Evolutionary conservation across 2,888 invertebrate species (phyloP), one percentile per base, ranked within the genome.

Genomic region (Tuta absoluta): DNA sequence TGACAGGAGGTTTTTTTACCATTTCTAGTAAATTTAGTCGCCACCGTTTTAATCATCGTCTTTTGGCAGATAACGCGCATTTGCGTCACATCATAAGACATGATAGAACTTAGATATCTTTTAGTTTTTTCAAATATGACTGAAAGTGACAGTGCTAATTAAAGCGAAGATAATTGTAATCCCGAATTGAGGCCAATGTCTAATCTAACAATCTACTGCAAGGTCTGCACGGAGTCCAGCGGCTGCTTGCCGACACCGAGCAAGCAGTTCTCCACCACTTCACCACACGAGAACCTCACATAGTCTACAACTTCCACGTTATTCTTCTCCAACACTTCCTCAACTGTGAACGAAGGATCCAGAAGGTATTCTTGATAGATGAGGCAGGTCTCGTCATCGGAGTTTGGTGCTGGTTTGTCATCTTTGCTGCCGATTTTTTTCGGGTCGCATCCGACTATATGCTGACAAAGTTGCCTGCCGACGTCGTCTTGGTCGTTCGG

Each of bases 371-470:
- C 97, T 84, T 99, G 98, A 83, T 94, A 94, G 66, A 98, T 94
- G 68, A 98, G 92, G 74, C 94, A 94, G 0, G 93, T 93, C 89
- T 98, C 98, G 57, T 97, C 95, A 73, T 97, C 96, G 58, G 93
- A 81, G 72, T 95, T 93, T 69, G 92, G 87, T 0, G 90, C 82
- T 8, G 95, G 95, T 71, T 93, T 85, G 77, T 96, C 96, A 17
- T 89, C 89, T 68, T 92, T 91, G 70, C 93, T 84, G 0, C 97
- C 97, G 67, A 97, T 93, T 87, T 94, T 95, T 45, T 77, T 82
- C 0, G 98, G 98, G 74, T 95, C 95, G 93, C 97, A 95, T 37
- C 97, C 98, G 23, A 99, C 97, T 74, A 99, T 94, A 79, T 99
- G 99, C 81, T 98, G 98, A 80, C 98, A 98, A 8, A 99, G 83